Evolutionary conservation across 2,113 vertebrate species (phyloP), one percentile per base, ranked within the genome.

Genomic region (Phalacrocorax brasilianus): DNA sequence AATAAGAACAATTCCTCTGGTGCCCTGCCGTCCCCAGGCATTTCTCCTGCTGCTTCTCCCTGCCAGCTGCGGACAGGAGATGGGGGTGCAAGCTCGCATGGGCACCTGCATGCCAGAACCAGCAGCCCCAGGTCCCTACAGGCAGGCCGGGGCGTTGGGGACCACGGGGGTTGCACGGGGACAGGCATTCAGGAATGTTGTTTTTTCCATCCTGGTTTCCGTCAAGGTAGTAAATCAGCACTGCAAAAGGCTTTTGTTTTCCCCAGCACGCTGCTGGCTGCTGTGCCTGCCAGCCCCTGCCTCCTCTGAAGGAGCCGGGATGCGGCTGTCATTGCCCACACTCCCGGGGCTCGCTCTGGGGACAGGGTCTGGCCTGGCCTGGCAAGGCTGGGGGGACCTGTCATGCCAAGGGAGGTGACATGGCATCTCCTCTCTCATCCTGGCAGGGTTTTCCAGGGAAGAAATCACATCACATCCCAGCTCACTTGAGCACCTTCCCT

Each of bases 221-320:
- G 16, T 74, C 71, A 58, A 96, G 91, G 91, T 94, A 95, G 86
- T 91, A 95, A 97, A 95, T 94, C 90, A 96, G 66, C 0, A 2
- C 62, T 68, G 77, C 70, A 85, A 87, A 82, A 79, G 50, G 85
- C 70, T 90, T 92, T 90, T 97, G 95, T 95, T 96, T 89, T 42
- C 87, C 91, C n/a, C 84, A 45, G 85, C 74, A 42, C 4, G 28
- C 59, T 49, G 87, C 58, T 2, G 14, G 76, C 78, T 20, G 42
- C 76, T 9, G 44, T 56, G 91, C 53, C 56, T 82, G 92, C 88
- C 92, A 78, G 61, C 38, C 80, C 56, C 6, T 68, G 66, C 74
- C 73, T 76, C 2, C 19, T 58, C 72, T 47, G 72, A 61, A 6
- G 23, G 21, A 79, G 85, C 75, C 73, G 7, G 93, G 58, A 45